Percentiles rank a stretch among this genome's conserved stretches.
phyloP scores from a whole-genome alignment of 30 jellyfish, hydroid and myxozoan species.

The Chrysaora quinquecirrha region DNA sequence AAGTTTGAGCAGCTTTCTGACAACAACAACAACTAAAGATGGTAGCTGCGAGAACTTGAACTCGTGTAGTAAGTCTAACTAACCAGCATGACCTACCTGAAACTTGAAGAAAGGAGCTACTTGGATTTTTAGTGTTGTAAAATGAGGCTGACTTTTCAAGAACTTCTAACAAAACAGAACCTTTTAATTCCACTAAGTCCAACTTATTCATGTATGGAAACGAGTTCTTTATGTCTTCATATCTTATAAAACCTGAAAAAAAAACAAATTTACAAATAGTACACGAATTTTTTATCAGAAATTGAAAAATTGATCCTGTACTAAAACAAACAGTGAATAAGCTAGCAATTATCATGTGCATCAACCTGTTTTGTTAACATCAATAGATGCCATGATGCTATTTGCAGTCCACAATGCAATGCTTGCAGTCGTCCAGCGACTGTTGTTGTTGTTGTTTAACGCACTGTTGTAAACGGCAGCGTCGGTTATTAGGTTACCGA shows the following conservation, averaged over 20 bases:
- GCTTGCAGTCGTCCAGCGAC: constrained; percentile 72
- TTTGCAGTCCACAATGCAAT: constrained; percentile 83
- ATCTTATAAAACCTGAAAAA: constrained; percentile 25
- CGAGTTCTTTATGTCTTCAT: constrained; percentile 39
- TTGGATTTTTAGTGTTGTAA: constrained; percentile 38
- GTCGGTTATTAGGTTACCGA: constrained; percentile 81
- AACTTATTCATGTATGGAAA: constrained; percentile 60
- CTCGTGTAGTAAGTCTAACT: no score
- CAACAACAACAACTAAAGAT: no score
- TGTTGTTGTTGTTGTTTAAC: not conserved
- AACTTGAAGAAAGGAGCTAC: constrained; percentile 46
- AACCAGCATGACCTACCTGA: constrained; percentile 72
- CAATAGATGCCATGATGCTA: constrained; percentile 76
- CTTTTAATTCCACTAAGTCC: constrained; percentile 49
- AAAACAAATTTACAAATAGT: not conserved
- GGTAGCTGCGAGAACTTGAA: no score
- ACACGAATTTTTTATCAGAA: not conserved
- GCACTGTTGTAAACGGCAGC: constrained; percentile 64
- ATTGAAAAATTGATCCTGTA: not conserved
- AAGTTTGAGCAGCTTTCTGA: no score
- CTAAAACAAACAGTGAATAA: not conserved
- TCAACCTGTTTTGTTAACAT: constrained; percentile 51
- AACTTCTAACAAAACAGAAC: constrained; percentile 37
- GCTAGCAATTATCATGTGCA: no score
- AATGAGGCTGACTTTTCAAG: constrained; percentile 51